A percentile compares a stretch with the other conserved stretches of the same genome.
Evolutionary conservation across 2,113 vertebrate species (phyloP).

Genomic region (Chionis minor): DNA sequence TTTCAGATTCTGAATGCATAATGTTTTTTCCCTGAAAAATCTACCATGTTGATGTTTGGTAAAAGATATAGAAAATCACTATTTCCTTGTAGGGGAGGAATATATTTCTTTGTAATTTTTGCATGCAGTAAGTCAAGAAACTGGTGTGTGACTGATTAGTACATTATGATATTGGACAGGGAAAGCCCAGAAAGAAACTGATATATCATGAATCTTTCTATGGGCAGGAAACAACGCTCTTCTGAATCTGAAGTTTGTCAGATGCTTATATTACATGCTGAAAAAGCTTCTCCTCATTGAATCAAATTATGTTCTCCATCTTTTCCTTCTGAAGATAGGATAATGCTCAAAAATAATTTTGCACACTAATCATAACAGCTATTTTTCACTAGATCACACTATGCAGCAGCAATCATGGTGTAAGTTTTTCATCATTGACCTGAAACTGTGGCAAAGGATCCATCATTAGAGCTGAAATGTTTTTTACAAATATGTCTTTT

Average conservation of each 20-base stretch:
- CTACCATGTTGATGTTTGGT: neutral
- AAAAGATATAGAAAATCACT: neutral
- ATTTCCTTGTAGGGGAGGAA: neutral
- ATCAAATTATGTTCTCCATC: neutral
- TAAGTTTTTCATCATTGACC: neutral
- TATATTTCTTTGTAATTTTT: neutral
- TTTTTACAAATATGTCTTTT: neutral
- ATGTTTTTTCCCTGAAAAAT: neutral
- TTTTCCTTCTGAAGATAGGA: neutral
- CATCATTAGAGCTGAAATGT: neutral
- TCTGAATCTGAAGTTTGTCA: neutral
- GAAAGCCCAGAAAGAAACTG: neutral
- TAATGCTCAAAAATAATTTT: neutral
- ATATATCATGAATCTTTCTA: neutral
- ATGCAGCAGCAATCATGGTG: neutral
- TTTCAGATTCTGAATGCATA: neutral
- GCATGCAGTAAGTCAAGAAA: neutral
- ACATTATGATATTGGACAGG: rapidly evolving
- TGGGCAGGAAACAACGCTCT: neutral
- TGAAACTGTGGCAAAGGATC: neutral
- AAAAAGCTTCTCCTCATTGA: neutral
- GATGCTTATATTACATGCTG: neutral
- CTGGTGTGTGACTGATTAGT: neutral
- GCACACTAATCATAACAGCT: neutral
- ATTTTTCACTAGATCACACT: neutral